Evolutionary conservation across 2,888 invertebrate genomes (phyloP), one percentile per base, ranked within the genome.

Genomic region (Mythimna impura): DNA sequence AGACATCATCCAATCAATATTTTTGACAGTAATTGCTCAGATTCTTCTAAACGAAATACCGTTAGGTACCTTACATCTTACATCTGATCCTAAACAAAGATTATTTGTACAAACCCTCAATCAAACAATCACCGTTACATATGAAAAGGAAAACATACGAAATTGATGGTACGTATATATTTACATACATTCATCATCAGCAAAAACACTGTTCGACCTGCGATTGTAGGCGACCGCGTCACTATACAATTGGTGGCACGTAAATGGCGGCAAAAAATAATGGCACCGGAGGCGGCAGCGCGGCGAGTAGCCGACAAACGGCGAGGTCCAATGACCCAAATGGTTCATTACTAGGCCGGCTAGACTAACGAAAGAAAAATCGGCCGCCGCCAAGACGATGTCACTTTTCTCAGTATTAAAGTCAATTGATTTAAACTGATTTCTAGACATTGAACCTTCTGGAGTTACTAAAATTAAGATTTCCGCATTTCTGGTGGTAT

Each of bases 301-400:
- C 83, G 90, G 88, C 81, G 88, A 88, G 89, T 89, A 91, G 87
- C 89, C 93, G 90, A 92, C 93, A 91, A 94, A 93, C 94, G 92
- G 94, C 90, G 94, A 95, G 94, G 95, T 95, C 95, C 94, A 95
- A 94, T 96, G 95, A 96, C 96, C 96, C 93, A 96, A 95, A 95
- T 96, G 93, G 92, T 90, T 91, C 91, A 92, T 92, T 91, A 94
- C 93, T 94, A 92, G 94, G 93, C 91, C 94, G 91, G 88, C 87
- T 90, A 93, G 92, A 90, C 91, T 88, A 92, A 92, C 90, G 94
- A 95, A 94, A 94, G 91, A 94, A 95, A 95, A 95, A 95, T 95
- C 93, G 91, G 93, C 90, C 93, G 88, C 83, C 85, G 88, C 86
- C 80, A 88, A 83, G 82, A 84, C 85, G 78, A 85, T 87, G 80